These are phyloP conservation scores for Caenorhabditis panamensis DNA, from an alignment of 2,888 invertebrate species.

Conservation along the genomic window DNA sequence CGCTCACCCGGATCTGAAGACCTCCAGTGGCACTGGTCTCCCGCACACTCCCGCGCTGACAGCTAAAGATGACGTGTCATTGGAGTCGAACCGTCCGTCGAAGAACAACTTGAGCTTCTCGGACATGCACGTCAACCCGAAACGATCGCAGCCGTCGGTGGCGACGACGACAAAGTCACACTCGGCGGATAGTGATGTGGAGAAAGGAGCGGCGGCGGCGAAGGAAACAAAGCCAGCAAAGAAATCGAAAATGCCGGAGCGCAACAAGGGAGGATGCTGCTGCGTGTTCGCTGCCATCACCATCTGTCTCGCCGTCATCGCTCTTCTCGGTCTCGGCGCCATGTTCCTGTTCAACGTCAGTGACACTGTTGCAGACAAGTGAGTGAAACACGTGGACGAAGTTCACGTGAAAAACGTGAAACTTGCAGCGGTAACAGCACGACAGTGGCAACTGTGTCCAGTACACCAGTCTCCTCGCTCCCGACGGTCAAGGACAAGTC, in stretches of 20 bases:
- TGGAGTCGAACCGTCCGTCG: conserved; percentile 36
- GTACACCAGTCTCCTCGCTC: too few relatives aligned
- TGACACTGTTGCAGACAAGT: not conserved
- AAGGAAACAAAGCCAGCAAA: conserved; percentile 3
- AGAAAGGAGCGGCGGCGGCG: not conserved
- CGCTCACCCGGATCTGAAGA: not conserved
- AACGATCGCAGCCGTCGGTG: conserved; percentile 21
- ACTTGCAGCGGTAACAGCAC: too few relatives aligned
- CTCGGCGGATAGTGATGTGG: conserved; percentile 28
- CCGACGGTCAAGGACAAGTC: too few relatives aligned
- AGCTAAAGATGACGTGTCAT: conserved; percentile 44
- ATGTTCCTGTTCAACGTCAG: conserved; percentile 18
- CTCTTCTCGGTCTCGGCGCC: conserved; percentile 35
- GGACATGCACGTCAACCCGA: conserved; percentile 10
- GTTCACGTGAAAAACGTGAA: too few relatives aligned
- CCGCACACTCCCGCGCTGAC: conserved; percentile 35
- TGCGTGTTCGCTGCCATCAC: conserved; percentile 31
- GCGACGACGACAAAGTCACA: conserved; percentile 5
- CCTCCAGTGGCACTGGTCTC: conserved; percentile 21
- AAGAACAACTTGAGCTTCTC: conserved; percentile 26
- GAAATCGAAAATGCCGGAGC: not conserved
- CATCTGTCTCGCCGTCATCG: conserved; percentile 32
- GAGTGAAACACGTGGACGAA: too few relatives aligned
- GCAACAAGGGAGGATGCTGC: conserved; percentile 19
- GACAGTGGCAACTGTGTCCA: too few relatives aligned